phyloP scores from a whole-genome alignment of 2,888 invertebrate genomes.

The Busseola fusca region DNA sequence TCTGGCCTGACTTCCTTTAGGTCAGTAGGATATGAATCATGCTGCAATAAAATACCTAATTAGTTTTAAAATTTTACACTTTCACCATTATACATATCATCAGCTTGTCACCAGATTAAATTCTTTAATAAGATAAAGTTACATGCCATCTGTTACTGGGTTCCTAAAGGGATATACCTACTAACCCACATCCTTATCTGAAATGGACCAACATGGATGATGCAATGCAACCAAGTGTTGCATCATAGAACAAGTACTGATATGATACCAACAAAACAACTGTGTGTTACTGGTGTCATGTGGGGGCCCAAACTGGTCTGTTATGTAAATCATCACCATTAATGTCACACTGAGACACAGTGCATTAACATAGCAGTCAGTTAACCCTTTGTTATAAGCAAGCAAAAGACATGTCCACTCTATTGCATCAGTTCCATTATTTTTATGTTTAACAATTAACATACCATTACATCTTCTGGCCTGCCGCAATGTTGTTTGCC shows the following conservation, averaged over 20 bases:
- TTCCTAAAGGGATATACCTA: conserved; percentile 2
- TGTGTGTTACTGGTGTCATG: not conserved
- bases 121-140: conserved; percentile 37
- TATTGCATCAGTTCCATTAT: not conserved
- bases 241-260: conserved; percentile 14
- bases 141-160: not conserved
- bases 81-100: not conserved
- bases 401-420: too few relatives aligned
- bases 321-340: conserved; percentile 6
- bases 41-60: conserved; percentile 14
- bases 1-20: conserved; percentile 5
- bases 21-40: conserved; percentile 26
- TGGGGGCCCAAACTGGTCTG: conserved; percentile 5
- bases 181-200: conserved; percentile 53
- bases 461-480: not conserved
- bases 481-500: not conserved
- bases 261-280: not conserved
- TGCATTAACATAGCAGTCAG: not conserved
- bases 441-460: not conserved
- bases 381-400: not conserved
- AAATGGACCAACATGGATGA: conserved; percentile 20
- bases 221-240: conserved; percentile 44
- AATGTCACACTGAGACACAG: not conserved
- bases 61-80: conserved; percentile 1
- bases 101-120: conserved; percentile 9